These are phyloP conservation scores for Molossus alvarezi DNA, from an alignment of 2,797 vertebrate genomes.

Conservation along the genomic window DNA sequence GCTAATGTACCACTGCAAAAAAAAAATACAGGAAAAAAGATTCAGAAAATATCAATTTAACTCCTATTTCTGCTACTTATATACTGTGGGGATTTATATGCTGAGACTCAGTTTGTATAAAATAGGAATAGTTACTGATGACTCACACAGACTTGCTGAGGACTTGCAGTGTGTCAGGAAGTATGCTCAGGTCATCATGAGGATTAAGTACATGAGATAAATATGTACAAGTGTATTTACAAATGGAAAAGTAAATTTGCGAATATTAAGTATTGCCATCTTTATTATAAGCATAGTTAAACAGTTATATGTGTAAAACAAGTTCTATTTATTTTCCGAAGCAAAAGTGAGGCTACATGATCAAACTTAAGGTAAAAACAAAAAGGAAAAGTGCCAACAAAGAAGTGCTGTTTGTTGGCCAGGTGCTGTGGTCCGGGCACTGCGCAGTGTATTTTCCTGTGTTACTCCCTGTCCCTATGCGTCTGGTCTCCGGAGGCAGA, in stretches of 20 bases:
- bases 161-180: neutral
- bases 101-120: constrained; percentile 1
- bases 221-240: neutral
- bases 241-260: neutral
- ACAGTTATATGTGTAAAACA: neutral
- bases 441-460: neutral
- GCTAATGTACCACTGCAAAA: neutral
- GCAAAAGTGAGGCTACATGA: neutral
- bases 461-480: neutral
- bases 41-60: neutral
- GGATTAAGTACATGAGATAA: neutral
- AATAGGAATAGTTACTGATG: neutral
- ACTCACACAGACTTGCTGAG: neutral
- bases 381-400: neutral
- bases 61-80: neutral
- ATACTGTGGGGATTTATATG: neutral
- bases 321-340: constrained; percentile 29
- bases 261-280: neutral
- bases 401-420: neutral
- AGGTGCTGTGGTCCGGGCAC: neutral
- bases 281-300: neutral
- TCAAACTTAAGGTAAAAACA: neutral
- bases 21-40: neutral
- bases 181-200: neutral
- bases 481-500: neutral